phyloP scores from a whole-genome alignment of 2,797 vertebrate genomes.

The Pangasius macronema region DNA sequence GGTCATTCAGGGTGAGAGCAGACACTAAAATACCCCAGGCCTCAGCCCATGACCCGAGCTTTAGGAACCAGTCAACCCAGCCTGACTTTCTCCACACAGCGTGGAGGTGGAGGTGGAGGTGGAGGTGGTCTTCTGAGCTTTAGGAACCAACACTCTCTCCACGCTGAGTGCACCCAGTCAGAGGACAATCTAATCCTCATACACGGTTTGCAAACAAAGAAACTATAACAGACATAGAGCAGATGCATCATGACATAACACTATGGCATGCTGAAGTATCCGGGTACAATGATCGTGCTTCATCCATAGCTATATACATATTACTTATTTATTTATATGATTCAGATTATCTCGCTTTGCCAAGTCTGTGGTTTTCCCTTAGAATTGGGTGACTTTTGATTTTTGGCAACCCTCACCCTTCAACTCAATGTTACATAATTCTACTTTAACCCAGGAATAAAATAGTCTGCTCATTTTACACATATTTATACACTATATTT shows the following conservation, averaged over 20 bases:
- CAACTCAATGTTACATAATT: background rate
- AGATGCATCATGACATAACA: conserved; percentile 19
- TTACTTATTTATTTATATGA: background rate
- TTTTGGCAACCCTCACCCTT: background rate
- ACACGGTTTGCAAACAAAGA: conserved; percentile 79
- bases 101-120: conserved; percentile 37
- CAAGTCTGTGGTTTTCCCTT: background rate
- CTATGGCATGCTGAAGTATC: too few species aligned
- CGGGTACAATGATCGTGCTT: background rate
- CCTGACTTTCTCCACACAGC: conserved; percentile 66
- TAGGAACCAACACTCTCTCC: conserved; percentile 43
- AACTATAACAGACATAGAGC: conserved; percentile 53
- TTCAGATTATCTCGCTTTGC: background rate
- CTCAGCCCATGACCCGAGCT: conserved; percentile 64
- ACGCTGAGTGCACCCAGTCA: conserved; percentile 60
- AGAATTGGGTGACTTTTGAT: background rate
- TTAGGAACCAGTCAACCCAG: conserved; percentile 67
- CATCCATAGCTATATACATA: background rate
- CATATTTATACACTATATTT: background rate
- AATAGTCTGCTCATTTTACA: background rate
- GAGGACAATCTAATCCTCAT: conserved; percentile 68
- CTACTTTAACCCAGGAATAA: background rate
- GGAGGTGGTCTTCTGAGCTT: conserved; percentile 34
- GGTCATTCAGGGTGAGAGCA: conserved; percentile 65
- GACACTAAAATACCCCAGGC: conserved; percentile 52